Percentiles rank a stretch among this genome's conserved stretches.
These are phyloP conservation scores for Bovichtus diacanthus DNA, from an alignment of 2,797 vertebrate species.

Conservation along the genomic window DNA sequence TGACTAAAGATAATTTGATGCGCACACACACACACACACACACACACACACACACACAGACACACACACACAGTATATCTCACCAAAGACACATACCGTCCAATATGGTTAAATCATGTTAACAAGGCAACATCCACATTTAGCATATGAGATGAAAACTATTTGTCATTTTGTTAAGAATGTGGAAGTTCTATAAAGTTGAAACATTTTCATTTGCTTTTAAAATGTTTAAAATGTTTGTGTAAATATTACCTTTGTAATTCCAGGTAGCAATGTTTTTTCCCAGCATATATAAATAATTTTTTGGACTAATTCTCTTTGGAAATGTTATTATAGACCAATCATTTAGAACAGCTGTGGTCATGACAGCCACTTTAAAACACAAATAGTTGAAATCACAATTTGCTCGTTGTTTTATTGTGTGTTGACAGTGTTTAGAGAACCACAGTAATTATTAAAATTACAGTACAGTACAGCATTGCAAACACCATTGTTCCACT, in stretches of 20 bases:
- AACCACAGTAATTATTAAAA: slow-evolving; percentile 13
- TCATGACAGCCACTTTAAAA: not conserved
- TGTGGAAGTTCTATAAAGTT: not conserved
- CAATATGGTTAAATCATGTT: not conserved
- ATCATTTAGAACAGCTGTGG: not conserved
- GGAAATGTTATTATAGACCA: not conserved
- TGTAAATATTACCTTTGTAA: not conserved
- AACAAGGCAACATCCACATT: not conserved
- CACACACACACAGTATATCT: not conserved
- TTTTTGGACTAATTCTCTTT: not conserved
- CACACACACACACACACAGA: not conserved
- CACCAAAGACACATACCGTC: not conserved
- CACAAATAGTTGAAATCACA: not conserved
- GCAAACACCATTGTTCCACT: slow-evolving; percentile 10
- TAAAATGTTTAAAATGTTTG: not conserved
- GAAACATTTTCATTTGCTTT: not conserved
- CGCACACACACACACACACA: not conserved
- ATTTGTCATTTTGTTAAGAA: not conserved
- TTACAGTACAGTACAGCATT: not conserved
- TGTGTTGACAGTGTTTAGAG: not conserved
- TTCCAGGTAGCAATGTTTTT: not conserved
- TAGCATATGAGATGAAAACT: not conserved
- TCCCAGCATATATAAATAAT: not conserved
- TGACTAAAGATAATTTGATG: slow-evolving; percentile 42
- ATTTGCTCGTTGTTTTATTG: not conserved